Base-by-base conservation (phyloP, 2,797 vertebrate genomes). In the Zalophus californianus region DNA sequence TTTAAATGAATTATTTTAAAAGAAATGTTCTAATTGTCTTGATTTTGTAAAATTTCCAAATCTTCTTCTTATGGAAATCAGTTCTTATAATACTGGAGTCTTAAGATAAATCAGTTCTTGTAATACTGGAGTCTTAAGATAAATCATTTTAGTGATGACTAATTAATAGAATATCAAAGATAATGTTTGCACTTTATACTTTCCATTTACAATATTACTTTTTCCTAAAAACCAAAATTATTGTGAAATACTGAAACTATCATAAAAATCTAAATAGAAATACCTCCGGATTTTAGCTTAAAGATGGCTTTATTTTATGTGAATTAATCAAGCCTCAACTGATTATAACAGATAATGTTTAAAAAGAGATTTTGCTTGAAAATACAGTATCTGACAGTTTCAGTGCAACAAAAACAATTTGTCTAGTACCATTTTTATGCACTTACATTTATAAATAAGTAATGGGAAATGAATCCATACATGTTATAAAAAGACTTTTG, bases 1-100 rank as follows among this genome's bases (percentile, higher is more conserved):
- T 97, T 96, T 96, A 97, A 97, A 97, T 93, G 25, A 97, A 96
- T 56, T 56, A 52, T 72, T 97, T 96, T 97, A 50, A 72, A 44
- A 96, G 78, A 93, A 97, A 95, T 92, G 23, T 88, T 97, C 90
- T 95, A 92, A 97, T 95, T 94, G 62, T 96, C 90, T 94, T 80
- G 68, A 87, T 92, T 97, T 97, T 95, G 25, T 89, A 86, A 97
- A 94, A 89, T 89, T 91, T 96, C 73, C 78, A 97, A 92, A 96
- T 91, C 83, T 92, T 97, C 60, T 97, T 96, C 27, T 94, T 96
- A 92, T 96, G 95, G 38, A 97, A 97, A 97, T 95, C 44, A 68
- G 25, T 86, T 93, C 18, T 95, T 93, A 7, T 83, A 91, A 91
- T 85, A 50, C 20, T 79, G 12, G 66, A 89, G 3, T 95, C 56